Percentiles rank a stretch among this genome's conserved stretches.
phyloP scores from a whole-genome alignment of 2,888 invertebrate genomes.

The Eristalis intricaria region DNA sequence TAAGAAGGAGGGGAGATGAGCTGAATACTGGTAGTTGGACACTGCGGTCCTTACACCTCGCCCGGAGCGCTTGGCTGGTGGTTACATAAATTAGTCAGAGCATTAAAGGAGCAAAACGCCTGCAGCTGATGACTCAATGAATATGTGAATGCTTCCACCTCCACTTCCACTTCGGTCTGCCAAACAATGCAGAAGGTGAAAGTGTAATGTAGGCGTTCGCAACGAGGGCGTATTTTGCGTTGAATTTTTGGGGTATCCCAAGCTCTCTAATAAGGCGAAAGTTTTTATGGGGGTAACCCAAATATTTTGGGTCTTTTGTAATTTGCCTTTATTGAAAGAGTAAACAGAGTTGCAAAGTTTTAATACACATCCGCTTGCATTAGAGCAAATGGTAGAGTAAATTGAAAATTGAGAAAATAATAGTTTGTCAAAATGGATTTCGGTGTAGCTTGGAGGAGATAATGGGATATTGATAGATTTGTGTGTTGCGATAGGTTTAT shows the following conservation, averaged over 20 bases:
- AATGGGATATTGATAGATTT: too few species aligned
- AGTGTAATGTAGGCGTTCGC: constrained; percentile 1
- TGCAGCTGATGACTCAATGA: constrained; percentile 30
- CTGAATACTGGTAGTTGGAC: constrained; percentile 2
- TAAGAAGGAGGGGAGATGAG: constrained; percentile 11
- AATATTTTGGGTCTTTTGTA: not conserved
- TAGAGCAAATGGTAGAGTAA: not conserved
- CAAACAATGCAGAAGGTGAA: constrained; percentile 11
- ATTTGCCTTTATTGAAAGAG: not conserved
- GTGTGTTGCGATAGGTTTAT: too few species aligned
- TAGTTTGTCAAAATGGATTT: not conserved
- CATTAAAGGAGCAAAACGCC: constrained; percentile 43
- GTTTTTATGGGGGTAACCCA: not conserved
- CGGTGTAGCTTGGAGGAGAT: too few species aligned
- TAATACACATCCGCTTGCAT: not conserved
- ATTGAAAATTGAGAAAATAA: not conserved
- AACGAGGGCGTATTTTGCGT: not conserved
- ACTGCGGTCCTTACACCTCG: constrained; percentile 15
- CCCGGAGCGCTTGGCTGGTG: constrained; percentile 22
- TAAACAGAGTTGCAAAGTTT: not conserved
- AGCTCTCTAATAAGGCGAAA: constrained; percentile 6
- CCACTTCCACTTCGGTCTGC: constrained; percentile 1
- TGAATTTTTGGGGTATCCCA: constrained; percentile 1
- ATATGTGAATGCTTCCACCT: not conserved
- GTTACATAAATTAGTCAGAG: constrained; percentile 49